Evolutionary conservation across 2,797 vertebrate genomes (phyloP).

Genomic region (Cottoperca gobio): DNA sequence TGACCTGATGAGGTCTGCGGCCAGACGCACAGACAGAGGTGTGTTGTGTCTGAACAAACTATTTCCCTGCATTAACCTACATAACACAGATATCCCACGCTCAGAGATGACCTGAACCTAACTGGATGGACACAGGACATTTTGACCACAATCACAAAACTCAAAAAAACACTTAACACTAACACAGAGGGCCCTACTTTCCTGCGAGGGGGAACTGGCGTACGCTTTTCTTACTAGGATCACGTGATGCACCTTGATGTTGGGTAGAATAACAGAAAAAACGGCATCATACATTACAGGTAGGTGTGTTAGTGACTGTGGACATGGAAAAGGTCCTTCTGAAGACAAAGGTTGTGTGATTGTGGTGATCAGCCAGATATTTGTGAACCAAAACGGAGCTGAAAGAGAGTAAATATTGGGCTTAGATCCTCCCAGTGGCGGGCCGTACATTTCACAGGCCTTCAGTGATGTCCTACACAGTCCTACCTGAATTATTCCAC

Average conservation of each 20-base stretch:
- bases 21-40: constrained; percentile 48
- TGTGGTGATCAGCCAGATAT: too few species aligned
- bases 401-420: too few species aligned
- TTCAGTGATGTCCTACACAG: too few species aligned
- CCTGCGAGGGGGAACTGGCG: neutral
- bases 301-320: neutral
- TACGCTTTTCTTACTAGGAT: neutral
- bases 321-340: too few species aligned
- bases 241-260: neutral
- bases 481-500: too few species aligned
- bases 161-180: constrained; percentile 2
- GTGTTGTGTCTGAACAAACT: constrained; percentile 48
- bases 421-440: too few species aligned
- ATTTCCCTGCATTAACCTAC: constrained; percentile 63
- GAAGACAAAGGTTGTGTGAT: neutral
- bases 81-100: constrained; percentile 47
- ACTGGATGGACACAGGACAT: constrained; percentile 10
- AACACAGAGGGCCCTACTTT: neutral
- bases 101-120: constrained; percentile 35
- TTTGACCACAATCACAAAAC: constrained; percentile 6
- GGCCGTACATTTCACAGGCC: too few species aligned
- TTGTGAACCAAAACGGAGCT: too few species aligned
- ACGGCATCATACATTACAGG: neutral
- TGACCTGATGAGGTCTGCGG: constrained; percentile 38
- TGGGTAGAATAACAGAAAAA: neutral